phyloP scores from a whole-genome alignment of 2,113 vertebrate genomes.

The Channa maculata region DNA sequence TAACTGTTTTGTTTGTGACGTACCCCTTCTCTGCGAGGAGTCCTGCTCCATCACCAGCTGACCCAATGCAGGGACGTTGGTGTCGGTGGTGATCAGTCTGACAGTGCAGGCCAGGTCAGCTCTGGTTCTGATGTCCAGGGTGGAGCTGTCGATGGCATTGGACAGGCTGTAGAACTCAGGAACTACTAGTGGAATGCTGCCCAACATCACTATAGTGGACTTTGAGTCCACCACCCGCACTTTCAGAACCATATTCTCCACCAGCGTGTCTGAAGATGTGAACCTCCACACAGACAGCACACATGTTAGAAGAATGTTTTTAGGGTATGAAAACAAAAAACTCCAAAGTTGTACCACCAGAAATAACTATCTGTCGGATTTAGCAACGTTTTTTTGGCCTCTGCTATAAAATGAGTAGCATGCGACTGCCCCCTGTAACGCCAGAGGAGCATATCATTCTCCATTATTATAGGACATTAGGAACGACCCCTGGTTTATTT shows the following conservation, averaged over 20 bases:
- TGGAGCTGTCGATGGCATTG: constrained; percentile 75
- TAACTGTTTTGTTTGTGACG: too few species aligned
- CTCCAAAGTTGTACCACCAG: too few species aligned
- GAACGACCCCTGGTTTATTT: too few species aligned
- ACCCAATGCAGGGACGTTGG: constrained; percentile 66
- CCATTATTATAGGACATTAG: not conserved
- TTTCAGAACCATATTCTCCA: constrained; percentile 77
- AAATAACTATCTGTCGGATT: too few species aligned
- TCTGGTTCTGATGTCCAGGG: constrained; percentile 65
- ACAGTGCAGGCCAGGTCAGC: constrained; percentile 65
- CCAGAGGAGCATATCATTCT: too few species aligned
- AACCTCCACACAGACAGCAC: constrained; percentile 77
- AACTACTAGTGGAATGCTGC: constrained; percentile 78
- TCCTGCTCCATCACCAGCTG: constrained; percentile 74
- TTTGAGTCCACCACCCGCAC: constrained; percentile 70
- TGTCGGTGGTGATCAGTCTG: constrained; percentile 68
- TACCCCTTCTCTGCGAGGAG: constrained; percentile 71
- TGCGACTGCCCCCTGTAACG: too few species aligned
- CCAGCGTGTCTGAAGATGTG: constrained; percentile 77
- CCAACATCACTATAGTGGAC: constrained; percentile 68
- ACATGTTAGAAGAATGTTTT: not conserved
- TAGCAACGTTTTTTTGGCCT: too few species aligned
- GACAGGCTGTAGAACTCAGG: constrained; percentile 80
- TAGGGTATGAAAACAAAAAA: too few species aligned
- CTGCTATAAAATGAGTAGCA: too few species aligned